A percentile compares a stretch with the other conserved stretches of the same genome.
These are phyloP conservation scores for Philhelius pedissequus DNA, from an alignment of 2,888 invertebrate genomes.

Conservation along the genomic window DNA sequence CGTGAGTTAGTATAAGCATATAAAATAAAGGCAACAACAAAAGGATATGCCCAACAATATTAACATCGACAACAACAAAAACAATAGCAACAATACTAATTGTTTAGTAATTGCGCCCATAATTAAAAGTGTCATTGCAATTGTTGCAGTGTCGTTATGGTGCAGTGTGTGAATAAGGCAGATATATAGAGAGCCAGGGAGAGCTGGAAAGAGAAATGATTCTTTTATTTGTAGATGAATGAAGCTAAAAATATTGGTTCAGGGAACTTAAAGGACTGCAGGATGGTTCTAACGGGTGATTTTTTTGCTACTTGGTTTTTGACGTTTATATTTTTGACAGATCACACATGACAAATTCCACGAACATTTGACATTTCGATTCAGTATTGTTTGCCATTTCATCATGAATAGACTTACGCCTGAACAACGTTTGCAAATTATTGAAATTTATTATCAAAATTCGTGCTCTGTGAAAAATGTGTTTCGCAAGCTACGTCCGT, in stretches of 20 bases:
- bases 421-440: no score
- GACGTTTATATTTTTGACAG: no score
- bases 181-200: background rate
- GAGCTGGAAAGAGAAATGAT: background rate
- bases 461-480: no score
- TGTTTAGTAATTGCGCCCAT: conserved; percentile 55
- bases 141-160: background rate
- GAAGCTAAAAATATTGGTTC: background rate
- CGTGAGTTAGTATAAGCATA: background rate
- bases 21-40: background rate
- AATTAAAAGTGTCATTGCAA: conserved; percentile 53
- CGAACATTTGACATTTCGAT: no score
- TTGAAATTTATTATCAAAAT: no score
- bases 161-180: background rate
- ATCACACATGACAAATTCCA: no score
- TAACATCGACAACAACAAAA: no score
- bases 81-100: conserved; percentile 48
- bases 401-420: no score
- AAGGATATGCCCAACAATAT: conserved; percentile 9
- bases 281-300: no score
- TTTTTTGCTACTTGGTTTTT: background rate
- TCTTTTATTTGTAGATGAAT: background rate
- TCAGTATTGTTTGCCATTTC: no score
- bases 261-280: background rate
- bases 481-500: no score